Evolutionary conservation across 30 jellyfish, hydroid and myxozoan species (phyloP).

Genomic region (Pseudorhiza aurosa): DNA sequence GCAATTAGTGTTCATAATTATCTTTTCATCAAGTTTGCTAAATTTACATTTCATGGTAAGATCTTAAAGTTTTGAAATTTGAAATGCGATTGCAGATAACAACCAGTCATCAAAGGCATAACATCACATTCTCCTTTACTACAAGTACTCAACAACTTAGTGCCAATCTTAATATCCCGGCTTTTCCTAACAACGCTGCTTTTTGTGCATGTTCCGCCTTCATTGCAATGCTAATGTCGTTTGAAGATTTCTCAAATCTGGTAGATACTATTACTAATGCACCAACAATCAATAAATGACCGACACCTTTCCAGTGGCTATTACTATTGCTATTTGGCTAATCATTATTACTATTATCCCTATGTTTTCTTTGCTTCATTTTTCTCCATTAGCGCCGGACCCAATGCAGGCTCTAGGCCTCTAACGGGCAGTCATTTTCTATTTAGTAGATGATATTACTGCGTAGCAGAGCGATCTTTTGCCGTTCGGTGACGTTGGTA

Average conservation of each 20-base stretch:
- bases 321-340: too few species aligned
- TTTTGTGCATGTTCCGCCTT: constrained; percentile 29
- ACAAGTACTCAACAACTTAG: not conserved
- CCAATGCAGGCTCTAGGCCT: too few species aligned
- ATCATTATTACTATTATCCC: too few species aligned
- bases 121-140: constrained; percentile 11
- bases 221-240: constrained; percentile 1
- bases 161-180: constrained; percentile 15
- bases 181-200: not conserved
- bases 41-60: too few species aligned
- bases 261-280: constrained; percentile 24
- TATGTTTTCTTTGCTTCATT: too few species aligned
- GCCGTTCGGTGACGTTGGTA: too few species aligned
- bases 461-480: too few species aligned
- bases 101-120: constrained; percentile 17
- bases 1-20: too few species aligned
- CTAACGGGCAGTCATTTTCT: too few species aligned
- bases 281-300: constrained; percentile 12
- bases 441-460: too few species aligned
- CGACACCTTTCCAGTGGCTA: constrained; percentile 15
- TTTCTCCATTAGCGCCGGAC: too few species aligned
- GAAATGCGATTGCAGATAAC: not conserved
- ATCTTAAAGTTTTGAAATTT: constrained; percentile 13
- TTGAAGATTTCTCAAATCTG: constrained; percentile 1
- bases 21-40: too few species aligned